Percentiles rank a stretch among this genome's conserved stretches.
phyloP scores from a whole-genome alignment of 2,888 invertebrate species.

The Bellardia pandia region DNA sequence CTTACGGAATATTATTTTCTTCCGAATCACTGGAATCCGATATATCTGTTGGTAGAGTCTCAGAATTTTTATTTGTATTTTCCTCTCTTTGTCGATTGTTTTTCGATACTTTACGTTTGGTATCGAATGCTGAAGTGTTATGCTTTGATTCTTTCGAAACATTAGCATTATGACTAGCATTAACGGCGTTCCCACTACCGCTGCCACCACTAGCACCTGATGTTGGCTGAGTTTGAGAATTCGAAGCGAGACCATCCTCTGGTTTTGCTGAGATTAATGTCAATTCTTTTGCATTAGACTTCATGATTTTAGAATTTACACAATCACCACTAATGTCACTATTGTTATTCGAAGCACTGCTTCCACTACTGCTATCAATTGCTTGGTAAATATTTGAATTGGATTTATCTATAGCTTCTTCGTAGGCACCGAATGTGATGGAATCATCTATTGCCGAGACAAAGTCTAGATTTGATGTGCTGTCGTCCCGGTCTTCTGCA shows the following conservation, averaged over 20 bases:
- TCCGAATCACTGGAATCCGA: conserved; percentile 93
- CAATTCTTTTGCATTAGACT: conserved; percentile 81
- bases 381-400: conserved; percentile 72
- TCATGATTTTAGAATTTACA: conserved; percentile 73
- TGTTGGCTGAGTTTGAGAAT: conserved; percentile 26
- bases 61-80: conserved; percentile 78
- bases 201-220: conserved; percentile 36
- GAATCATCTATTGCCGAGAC: conserved; percentile 78
- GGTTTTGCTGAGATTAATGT: conserved; percentile 80
- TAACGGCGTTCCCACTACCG: conserved; percentile 43
- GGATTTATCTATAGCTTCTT: conserved; percentile 48
- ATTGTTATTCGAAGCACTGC: conserved; percentile 67
- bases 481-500: conserved; percentile 75
- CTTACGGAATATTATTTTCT: conserved; percentile 87
- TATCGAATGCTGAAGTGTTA: conserved; percentile 74
- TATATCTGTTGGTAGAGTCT: conserved; percentile 88
- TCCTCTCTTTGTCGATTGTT: conserved; percentile 81
- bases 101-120: conserved; percentile 81
- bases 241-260: conserved; percentile 74
- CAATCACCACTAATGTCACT: conserved; percentile 77
- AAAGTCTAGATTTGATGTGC: conserved; percentile 75
- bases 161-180: conserved; percentile 47
- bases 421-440: conserved; percentile 14
- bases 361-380: conserved; percentile 59
- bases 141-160: conserved; percentile 61